Conservation (phyloP, 2,888 invertebrate species). For the Andricus quercusramuli region DNA sequence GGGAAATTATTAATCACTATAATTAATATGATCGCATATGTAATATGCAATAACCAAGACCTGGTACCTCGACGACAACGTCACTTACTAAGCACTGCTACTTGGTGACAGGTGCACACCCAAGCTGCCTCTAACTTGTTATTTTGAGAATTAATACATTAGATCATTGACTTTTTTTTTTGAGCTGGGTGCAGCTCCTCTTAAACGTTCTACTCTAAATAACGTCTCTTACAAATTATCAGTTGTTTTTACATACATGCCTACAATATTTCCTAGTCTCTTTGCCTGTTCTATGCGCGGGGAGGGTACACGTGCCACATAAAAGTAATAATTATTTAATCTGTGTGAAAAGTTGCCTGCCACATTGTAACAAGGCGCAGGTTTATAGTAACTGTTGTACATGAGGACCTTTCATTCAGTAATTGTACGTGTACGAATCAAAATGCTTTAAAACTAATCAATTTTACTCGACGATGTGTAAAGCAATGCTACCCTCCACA, state of each 20-base stretch:
- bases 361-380: slow-evolving; percentile 60
- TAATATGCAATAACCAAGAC: slow-evolving; percentile 50
- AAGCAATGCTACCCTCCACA: slow-evolving; percentile 60
- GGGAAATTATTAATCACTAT: slow-evolving; percentile 71
- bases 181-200: slow-evolving; percentile 29
- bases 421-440: slow-evolving; percentile 58
- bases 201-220: slow-evolving; percentile 37
- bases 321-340: slow-evolving; percentile 49
- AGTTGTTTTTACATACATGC: neutral
- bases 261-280: slow-evolving; percentile 35
- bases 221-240: slow-evolving; percentile 27
- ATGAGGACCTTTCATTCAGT: slow-evolving; percentile 48
- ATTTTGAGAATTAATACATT: neutral
- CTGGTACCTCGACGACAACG: slow-evolving; percentile 54
- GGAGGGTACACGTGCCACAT: slow-evolving; percentile 74
- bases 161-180: neutral
- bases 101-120: slow-evolving; percentile 78
- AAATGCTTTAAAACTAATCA: slow-evolving; percentile 72
- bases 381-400: slow-evolving; percentile 57
- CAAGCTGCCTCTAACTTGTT: slow-evolving; percentile 66
- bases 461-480: slow-evolving; percentile 52
- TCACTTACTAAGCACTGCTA: slow-evolving; percentile 69
- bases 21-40: slow-evolving; percentile 59
- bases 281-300: slow-evolving; percentile 74
- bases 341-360: slow-evolving; percentile 57